Evolutionary conservation across 2,113 vertebrate species (phyloP), one percentile per base, ranked within the genome.

Genomic region (Lasiurus cinereus): DNA sequence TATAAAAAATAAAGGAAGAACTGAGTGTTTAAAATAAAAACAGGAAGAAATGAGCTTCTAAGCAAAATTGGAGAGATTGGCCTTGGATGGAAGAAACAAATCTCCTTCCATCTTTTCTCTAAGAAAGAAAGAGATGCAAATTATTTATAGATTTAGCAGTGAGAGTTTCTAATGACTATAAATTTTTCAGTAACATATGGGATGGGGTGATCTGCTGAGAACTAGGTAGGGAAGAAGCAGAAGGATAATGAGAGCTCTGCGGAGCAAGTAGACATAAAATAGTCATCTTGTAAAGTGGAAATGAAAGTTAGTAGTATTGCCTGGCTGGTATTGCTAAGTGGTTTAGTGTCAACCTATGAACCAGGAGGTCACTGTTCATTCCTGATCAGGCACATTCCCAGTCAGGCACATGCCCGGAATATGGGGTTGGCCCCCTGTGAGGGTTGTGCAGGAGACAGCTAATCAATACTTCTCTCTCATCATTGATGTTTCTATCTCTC

Each of bases 141-240:
- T 69, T 94, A 85, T 69, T 93, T 70, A 69, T 39, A n/a, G 27
- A 52, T 13, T n/a, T 5, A 12, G 15, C 64, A 70, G 15, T 50
- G 43, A 78, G 43, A 62, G 48, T 88, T 94, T 62, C 83, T 11
- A 22, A 22, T 22, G 54, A 78, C 21, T 48, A 3, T 83, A 69
- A 91, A 93, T 79, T 88, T 93, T 95, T 83, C 74, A 36, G 3
- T 96, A 95, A 80, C 66, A 11, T 64, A 56, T 43, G 31, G 69
- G 27, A 36, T 36, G 39, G 54, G 5, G 1, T 74, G 24, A 56
- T 92, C 33, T 79, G 70, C 84, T 67, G 78, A 73, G 78, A 85
- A 22, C 10, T 48, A 31, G 21, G 13, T 64, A 78, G 13, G 24
- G 66, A 87, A 74, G 16, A 64, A 3, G 19, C 5, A 18, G 19